Evolutionary conservation across 2,113 vertebrate genomes (phyloP).

Genomic region (Pterocles gutturalis): DNA sequence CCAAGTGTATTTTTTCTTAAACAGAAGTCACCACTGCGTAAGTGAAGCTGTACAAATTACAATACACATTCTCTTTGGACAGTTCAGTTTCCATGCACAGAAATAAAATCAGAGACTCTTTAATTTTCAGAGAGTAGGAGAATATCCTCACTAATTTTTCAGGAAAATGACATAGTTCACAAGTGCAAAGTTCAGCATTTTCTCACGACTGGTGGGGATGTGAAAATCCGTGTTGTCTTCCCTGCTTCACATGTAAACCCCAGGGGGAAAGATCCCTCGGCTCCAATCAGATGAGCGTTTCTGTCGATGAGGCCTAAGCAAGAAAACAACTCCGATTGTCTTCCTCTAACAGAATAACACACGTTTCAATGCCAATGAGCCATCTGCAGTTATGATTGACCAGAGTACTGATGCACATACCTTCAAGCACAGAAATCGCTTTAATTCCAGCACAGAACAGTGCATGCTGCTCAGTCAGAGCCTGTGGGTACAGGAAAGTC

Average conservation of each 20-base stretch:
- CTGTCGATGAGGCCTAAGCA: background rate
- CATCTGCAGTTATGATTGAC: background rate
- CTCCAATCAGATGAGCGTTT: background rate
- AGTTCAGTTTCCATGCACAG: background rate
- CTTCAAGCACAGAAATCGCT: background rate
- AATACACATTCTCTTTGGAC: background rate
- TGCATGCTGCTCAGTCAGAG: background rate
- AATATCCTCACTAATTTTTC: background rate
- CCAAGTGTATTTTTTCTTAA: background rate
- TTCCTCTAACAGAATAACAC: background rate
- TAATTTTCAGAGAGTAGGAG: background rate
- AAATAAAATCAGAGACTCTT: background rate
- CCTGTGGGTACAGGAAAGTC: background rate
- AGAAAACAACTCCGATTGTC: background rate
- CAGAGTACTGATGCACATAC: too few species aligned
- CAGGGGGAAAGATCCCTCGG: background rate
- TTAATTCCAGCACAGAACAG: background rate
- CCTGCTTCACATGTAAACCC: background rate
- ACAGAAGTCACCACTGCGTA: background rate
- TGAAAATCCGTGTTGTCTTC: background rate
- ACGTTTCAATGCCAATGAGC: accelerated
- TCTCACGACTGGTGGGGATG: background rate
- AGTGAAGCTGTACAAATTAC: background rate
- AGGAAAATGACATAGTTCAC: background rate
- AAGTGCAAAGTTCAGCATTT: background rate